These are phyloP conservation scores for Eulemur rubriventer DNA, from an alignment of 2,797 vertebrate genomes.

Conservation along the genomic window DNA sequence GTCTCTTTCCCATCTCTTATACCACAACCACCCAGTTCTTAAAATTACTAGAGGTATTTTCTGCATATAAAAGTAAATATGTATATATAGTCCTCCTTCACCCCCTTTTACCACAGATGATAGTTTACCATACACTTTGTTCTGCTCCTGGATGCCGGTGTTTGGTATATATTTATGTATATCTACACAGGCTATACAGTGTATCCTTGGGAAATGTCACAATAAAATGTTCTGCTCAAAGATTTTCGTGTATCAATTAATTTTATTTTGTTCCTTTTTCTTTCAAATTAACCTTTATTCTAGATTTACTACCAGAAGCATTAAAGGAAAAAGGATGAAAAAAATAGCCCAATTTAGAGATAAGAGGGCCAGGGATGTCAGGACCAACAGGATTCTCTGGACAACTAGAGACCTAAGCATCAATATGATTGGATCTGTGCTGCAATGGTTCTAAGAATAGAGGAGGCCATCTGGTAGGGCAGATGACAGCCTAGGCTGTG, in stretches of 20 bases:
- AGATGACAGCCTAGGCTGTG: neutral
- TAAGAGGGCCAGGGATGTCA: neutral
- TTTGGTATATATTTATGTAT: neutral
- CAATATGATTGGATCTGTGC: neutral
- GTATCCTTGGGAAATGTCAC: neutral
- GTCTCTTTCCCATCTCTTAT: neutral
- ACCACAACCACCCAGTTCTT: neutral
- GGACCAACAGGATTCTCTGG: neutral
- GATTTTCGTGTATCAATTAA: conserved; percentile 6
- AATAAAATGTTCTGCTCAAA: conserved; percentile 39
- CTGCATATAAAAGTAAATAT: neutral
- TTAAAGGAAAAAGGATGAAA: conserved; percentile 49
- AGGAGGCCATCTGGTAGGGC: neutral
- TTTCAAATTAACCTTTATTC: conserved; percentile 48
- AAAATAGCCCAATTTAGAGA: neutral
- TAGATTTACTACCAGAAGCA: conserved; percentile 45
- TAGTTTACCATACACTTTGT: neutral
- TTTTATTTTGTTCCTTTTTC: conserved; percentile 51
- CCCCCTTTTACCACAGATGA: neutral
- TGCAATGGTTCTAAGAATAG: neutral
- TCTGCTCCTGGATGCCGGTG: neutral
- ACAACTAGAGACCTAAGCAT: neutral
- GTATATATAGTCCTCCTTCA: neutral
- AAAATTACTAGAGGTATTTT: neutral
- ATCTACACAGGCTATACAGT: neutral